Evolutionary conservation across 92 coral and sea anemone species (phyloP), one percentile per base, ranked within the genome.

Genomic region (Epizoanthus fatuus): DNA sequence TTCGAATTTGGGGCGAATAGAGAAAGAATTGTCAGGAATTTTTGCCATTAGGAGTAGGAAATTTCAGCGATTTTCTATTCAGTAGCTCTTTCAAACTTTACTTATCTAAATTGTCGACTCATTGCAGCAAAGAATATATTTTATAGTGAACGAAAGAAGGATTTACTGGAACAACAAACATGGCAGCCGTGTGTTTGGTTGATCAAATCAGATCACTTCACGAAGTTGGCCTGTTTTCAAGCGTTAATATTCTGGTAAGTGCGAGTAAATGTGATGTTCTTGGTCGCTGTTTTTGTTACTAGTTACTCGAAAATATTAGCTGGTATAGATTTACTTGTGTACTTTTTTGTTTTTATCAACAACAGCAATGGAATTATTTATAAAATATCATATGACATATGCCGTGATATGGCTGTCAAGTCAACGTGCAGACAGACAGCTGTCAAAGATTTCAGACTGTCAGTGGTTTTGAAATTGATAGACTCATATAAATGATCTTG

Each of bases 201-300:
- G 99, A 97, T 17, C 95, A 97, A 73, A 96, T 97, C 69, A 93
- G 93, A 74, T 83, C 91, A 66, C 89, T 97, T 16, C 96, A 97
- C 57, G 98, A 97, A 29, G 93, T 92, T 66, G 98, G 98, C 5
- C 84, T 97, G 64, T 79, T 92, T 83, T 84, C 97, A 49, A 97
- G 98, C 84, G 89, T 97, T 15, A 84, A 77, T 59, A 45, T 91
- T 51, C 60, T 96, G 81, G 99, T 97, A 64, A 85, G 94, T 75
- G 15, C 11, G 6, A 38, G 22, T 22, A 44, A 32, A 14, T 10
- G 12, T 32, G 68, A 8, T 44, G 8, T n/a, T 79, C 20, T 29
- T 58, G n/a, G 47, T 32, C 16, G 14, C 19, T 56, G 51, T 29
- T 15, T 49, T 56, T 9, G 4, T 4, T 51, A 47, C 29, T 35